Evolutionary conservation across 2,113 vertebrate species (phyloP).

Genomic region (Nyctibius bracteatus): DNA sequence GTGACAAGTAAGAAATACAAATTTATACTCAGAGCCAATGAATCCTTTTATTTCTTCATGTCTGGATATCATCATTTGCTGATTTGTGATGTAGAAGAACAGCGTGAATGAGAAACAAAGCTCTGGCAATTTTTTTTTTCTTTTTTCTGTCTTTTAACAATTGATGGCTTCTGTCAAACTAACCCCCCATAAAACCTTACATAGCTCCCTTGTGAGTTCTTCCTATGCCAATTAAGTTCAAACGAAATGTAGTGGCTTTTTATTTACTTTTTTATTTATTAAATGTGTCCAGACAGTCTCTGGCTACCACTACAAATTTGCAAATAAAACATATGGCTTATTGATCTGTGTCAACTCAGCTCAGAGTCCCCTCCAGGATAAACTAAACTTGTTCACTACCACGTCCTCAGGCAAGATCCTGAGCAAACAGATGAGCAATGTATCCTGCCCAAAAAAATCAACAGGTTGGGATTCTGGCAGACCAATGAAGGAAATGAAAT

Average conservation of each 20-base stretch:
- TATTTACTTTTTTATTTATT: background rate
- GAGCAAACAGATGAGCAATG: background rate
- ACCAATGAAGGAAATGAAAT: background rate
- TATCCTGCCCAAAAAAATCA: background rate
- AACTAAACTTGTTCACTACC: background rate
- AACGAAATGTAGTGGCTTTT: background rate
- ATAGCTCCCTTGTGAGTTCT: background rate
- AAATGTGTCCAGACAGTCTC: background rate
- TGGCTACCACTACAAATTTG: background rate
- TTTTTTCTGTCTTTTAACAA: background rate
- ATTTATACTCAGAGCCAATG: background rate
- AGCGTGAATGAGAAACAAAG: background rate
- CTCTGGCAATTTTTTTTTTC: background rate
- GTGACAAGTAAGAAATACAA: background rate
- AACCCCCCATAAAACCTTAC: background rate
- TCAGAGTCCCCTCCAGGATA: background rate
- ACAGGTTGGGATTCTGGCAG: background rate
- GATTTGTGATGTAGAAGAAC: background rate
- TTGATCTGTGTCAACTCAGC: background rate
- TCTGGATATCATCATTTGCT: conserved; percentile 2
- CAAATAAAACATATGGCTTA: background rate
- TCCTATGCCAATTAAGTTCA: background rate
- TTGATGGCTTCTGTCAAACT: conserved; percentile 4
- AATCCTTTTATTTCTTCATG: background rate
- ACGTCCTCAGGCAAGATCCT: background rate